Conservation (phyloP, 2,797 vertebrate genomes). For the Lepilemur ruficaudatus region DNA sequence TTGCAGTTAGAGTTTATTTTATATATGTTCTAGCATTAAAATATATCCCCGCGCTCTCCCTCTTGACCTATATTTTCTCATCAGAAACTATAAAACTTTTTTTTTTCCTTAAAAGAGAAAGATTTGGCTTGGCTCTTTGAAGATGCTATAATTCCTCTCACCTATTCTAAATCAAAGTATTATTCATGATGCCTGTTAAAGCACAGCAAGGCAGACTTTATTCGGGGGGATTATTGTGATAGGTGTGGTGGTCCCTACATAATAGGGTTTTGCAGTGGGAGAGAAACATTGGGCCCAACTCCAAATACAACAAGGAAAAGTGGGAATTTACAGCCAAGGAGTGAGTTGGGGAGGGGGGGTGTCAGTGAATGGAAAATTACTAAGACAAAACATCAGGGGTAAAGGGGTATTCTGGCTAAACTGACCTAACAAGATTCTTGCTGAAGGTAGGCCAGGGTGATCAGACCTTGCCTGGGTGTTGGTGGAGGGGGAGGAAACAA, state of each 20-base stretch:
- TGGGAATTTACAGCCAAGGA: background rate
- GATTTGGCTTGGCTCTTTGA: background rate
- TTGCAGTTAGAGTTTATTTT: conserved; percentile 2
- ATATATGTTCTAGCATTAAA: background rate
- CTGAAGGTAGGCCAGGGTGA: background rate
- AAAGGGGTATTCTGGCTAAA: background rate
- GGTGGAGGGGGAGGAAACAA: background rate
- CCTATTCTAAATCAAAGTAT: background rate
- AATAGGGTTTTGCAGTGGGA: background rate
- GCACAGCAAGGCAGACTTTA: background rate
- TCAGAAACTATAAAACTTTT: background rate
- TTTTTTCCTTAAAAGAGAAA: background rate
- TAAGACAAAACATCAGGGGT: background rate
- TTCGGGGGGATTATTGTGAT: background rate
- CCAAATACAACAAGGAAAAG: background rate
- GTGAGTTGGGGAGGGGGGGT: background rate
- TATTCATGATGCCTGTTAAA: background rate
- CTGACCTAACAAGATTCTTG: background rate
- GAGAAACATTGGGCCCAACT: background rate
- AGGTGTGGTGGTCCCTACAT: background rate
- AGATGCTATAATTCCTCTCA: background rate
- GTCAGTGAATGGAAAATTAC: background rate
- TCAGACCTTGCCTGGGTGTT: background rate
- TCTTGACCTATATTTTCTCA: background rate
- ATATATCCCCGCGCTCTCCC: background rate